phyloP scores from a whole-genome alignment of 2,113 vertebrate genomes.

The Ochotona curzoniae region DNA sequence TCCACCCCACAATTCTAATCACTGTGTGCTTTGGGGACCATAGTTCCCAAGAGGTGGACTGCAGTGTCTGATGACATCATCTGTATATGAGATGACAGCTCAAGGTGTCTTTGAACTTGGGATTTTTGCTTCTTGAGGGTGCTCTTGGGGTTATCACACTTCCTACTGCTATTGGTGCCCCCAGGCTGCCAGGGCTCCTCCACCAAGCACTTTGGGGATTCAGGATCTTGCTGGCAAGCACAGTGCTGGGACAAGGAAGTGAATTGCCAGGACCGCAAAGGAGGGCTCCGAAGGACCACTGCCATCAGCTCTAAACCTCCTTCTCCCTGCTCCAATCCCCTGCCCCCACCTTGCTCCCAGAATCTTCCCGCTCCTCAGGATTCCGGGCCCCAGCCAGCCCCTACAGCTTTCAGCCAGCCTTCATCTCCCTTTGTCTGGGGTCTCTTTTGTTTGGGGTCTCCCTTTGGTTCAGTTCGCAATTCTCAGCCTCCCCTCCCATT shows the following conservation, averaged over 20 bases:
- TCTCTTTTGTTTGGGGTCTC: conserved; percentile 71
- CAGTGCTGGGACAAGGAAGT: neutral
- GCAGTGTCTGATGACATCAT: neutral
- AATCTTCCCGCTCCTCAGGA: neutral
- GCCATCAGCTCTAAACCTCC: neutral
- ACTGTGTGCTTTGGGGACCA: neutral
- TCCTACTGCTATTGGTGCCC: neutral
- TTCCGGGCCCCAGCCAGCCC: too few species aligned
- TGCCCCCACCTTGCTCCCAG: neutral
- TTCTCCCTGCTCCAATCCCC: neutral
- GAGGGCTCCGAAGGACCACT: neutral
- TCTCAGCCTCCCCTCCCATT: conserved; percentile 58
- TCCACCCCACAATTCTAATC: neutral
- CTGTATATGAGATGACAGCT: neutral
- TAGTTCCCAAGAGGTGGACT: neutral
- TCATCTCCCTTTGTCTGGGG: conserved; percentile 62
- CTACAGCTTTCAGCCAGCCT: neutral
- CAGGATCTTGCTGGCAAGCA: neutral
- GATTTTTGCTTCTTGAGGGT: neutral
- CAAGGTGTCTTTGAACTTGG: neutral
- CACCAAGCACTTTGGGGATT: neutral
- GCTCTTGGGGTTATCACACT: neutral
- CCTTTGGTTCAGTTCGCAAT: conserved; percentile 37
- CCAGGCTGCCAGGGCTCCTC: too few species aligned
- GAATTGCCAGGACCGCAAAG: neutral